Base-by-base conservation (phyloP, 2,113 vertebrate species). In the Daboia siamensis region DNA sequence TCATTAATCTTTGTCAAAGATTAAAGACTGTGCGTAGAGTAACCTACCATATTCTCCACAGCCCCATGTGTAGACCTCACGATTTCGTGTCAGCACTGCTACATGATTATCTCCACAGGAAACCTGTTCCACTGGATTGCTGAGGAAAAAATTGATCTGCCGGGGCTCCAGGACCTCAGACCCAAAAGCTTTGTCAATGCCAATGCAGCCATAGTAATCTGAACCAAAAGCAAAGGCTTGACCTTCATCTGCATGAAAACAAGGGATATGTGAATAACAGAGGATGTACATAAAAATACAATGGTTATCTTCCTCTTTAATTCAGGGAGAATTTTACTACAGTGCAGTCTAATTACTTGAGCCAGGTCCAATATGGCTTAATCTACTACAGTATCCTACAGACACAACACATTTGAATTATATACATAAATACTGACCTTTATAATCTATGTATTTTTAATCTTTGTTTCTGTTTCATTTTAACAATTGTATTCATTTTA, bases 51-150 rank as follows among this genome's bases (percentile, higher is more conserved):
- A 98, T 94, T 99, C 99, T 57, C 99, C 99, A 89, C 99, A 99
- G 96, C 99, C 99, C 99, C 99, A 99, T 0, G 99, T 98, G 96
- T 97, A 99, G 88, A 99, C 98, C 55, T 98, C 98, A 92, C 98
- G 98, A 90, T 94, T 98, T 90, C 98, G 98, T 69, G 99, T 99
- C 95, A 99, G 97, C 57, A 98, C 98, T 93, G 98, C 98, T 93
- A 99, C 99, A 0, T 99, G 99, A 95, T 99, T 99, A 97, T 99
- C 99, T 44, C 99, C 99, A 95, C 99, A 99, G 0, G 99, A 99
- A 89, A 99, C 98, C 96, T 99, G 99, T 87, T 97, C 97, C 87
- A 99, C 98, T 0, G 98, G 98, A 26, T 98, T 98, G 95, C 97
- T 98, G 90, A 98, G 97, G 93, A 99, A 99, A 96, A 99, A 99